Conservation (phyloP, 1,140 invertebrate genomes). For the Zophobas morio region DNA sequence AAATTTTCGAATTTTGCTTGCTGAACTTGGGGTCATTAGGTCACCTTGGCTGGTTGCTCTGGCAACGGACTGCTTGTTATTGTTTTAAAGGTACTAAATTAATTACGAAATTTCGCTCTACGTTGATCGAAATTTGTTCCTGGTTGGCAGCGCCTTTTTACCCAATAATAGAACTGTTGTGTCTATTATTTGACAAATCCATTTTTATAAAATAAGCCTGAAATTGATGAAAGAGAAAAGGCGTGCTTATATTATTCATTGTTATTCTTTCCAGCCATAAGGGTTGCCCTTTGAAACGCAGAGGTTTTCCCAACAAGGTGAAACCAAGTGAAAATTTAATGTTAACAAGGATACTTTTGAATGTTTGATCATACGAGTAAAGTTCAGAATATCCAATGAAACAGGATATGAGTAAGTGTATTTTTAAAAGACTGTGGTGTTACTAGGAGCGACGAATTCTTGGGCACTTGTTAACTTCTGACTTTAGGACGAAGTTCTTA, state of each 20-base stretch:
- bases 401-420: too few species aligned
- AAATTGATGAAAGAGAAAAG: not conserved
- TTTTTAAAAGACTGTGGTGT: too few species aligned
- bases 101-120: conserved; percentile 22
- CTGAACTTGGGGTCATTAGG: conserved; percentile 20
- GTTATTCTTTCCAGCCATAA: not conserved
- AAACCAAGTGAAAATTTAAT: conserved; percentile 20
- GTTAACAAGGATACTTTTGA: conserved; percentile 15
- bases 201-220: conserved; percentile 11
- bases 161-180: conserved; percentile 4
- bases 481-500: not conserved
- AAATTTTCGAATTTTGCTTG: not conserved
- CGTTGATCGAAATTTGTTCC: conserved; percentile 2
- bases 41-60: conserved; percentile 23
- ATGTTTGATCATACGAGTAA: not conserved
- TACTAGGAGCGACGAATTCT: not conserved
- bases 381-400: not conserved
- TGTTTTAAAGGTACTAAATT: conserved; percentile 24
- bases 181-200: not conserved
- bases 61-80: conserved; percentile 20
- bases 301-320: not conserved
- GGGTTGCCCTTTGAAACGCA: not conserved
- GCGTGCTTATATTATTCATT: not conserved
- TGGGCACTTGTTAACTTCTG: not conserved
- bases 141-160: not conserved